Evolutionary conservation across 2,888 invertebrate genomes (phyloP), one percentile per base, ranked within the genome.

Genomic region (Diarsia brunnea): DNA sequence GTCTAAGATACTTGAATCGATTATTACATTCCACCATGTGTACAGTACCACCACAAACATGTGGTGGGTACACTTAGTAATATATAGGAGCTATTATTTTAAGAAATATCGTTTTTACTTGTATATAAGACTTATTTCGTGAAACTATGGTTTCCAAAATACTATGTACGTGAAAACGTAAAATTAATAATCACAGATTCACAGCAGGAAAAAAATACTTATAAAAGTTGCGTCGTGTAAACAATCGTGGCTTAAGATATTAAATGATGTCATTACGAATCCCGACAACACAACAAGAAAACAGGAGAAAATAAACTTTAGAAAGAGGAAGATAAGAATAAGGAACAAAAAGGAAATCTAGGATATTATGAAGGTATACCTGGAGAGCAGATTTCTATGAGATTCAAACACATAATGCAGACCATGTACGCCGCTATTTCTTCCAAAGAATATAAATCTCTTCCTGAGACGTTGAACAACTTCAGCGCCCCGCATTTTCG

Each of bases 351-450:
- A 43, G 4, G 7, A 67, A 64, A 12, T 5, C 11, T 7, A 47
- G 1, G 31, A 68, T 47, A 55, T 31, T 31, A 11, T 51, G 7
- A 21, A 69, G 27, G 10, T 24, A 19, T 92, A 97, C 97, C 97
- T 97, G 89, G 97, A 96, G 1, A 95, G 90, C 93, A 95, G 95
- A 88, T 94, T 97, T 16, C 95, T 88, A 19, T 95, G 94, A 65
- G 93, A 91, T 79, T 96, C 95, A 61, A 97, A 97, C 64, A 97
- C 92, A 90, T 97, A 97, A 78, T 95, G 95, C 49, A 97, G 93
- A 7, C 97, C 97, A 87, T 97, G 97, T 27, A 95, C 87, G 1
- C 91, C 89, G 78, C 95, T 94, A 47, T 94, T 93, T 47, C 89
- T 87, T 12, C 93, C 94, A 71, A 95, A 93, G 84, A 90, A 93